A percentile compares a stretch with the other conserved stretches of the same genome.
Evolutionary conservation across 2,113 vertebrate genomes (phyloP).

Genomic region (Ramphastos sulfuratus): DNA sequence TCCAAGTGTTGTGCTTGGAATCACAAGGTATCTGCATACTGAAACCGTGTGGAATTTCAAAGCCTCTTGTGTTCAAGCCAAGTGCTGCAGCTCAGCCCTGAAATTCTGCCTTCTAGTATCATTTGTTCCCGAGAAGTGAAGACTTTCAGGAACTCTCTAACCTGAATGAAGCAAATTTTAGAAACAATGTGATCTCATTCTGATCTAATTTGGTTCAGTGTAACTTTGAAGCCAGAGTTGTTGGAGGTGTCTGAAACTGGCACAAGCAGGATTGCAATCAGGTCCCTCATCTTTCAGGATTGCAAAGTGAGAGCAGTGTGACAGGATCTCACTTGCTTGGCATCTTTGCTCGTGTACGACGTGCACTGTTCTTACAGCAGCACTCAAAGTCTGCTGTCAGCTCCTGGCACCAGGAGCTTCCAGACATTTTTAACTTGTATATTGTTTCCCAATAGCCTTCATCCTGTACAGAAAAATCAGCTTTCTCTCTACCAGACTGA

Average conservation of each 20-base stretch:
- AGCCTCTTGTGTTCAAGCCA: background rate
- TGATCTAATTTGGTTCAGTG: constrained; percentile 1
- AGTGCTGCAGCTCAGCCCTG: background rate
- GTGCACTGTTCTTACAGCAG: background rate
- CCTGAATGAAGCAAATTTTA: constrained; percentile 49
- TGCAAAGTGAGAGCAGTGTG: background rate
- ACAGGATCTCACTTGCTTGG: background rate
- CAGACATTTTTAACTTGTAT: background rate
- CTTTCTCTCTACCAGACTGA: background rate
- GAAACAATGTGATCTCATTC: constrained; percentile 47
- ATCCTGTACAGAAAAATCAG: background rate
- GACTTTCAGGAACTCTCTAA: constrained; percentile 54
- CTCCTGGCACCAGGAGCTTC: background rate
- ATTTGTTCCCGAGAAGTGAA: constrained; percentile 1
- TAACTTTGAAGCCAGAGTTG: constrained; percentile 15
- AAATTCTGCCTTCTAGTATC: constrained; percentile 31
- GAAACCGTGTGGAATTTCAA: background rate
- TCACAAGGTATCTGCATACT: background rate
- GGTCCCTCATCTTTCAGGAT: background rate
- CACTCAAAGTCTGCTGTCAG: background rate
- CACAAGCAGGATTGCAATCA: constrained; percentile 3
- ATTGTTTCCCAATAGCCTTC: background rate
- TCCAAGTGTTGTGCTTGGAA: background rate
- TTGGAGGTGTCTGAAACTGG: constrained; percentile 19
- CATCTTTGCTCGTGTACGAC: background rate